Percentiles rank a stretch among this genome's conserved stretches.
These are phyloP conservation scores for Neodontobutis hainanensis DNA, from an alignment of 2,113 vertebrate genomes.

Conservation along the genomic window DNA sequence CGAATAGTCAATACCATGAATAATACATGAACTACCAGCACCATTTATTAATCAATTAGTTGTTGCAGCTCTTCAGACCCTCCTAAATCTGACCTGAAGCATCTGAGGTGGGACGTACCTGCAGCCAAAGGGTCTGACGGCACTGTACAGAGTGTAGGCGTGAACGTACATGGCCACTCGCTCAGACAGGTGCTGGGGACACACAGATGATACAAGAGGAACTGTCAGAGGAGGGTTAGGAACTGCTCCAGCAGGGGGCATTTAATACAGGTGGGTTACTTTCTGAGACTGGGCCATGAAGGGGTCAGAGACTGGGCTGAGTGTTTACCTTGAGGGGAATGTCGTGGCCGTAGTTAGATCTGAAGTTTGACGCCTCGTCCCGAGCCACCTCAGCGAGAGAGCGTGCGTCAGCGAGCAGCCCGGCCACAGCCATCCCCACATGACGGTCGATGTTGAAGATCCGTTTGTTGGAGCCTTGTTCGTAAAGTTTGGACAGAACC, in stretches of 20 bases:
- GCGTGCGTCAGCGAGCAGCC: slow-evolving; percentile 93
- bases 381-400: slow-evolving; percentile 94
- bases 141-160: slow-evolving; percentile 97
- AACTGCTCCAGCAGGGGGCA: no score
- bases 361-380: slow-evolving; percentile 97
- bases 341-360: slow-evolving; percentile 95
- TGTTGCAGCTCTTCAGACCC: no score
- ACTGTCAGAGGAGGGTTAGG: no score
- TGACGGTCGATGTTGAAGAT: slow-evolving; percentile 98
- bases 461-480: slow-evolving; percentile 96
- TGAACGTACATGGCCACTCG: slow-evolving; percentile 99
- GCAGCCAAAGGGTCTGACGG: slow-evolving; percentile 97
- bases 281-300: no score
- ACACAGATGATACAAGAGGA: neutral
- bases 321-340: slow-evolving; percentile 90
- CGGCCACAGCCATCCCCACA: slow-evolving; percentile 97
- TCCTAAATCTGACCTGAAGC: no score
- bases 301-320: no score
- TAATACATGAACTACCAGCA: no score
- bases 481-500: slow-evolving; percentile 97
- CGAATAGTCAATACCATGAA: no score
- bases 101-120: slow-evolving; percentile 77
- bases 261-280: no score
- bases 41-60: no score
- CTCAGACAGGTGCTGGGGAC: slow-evolving; percentile 89